Conservation (phyloP, 1,140 invertebrate species). For the Cyclina sinensis region DNA sequence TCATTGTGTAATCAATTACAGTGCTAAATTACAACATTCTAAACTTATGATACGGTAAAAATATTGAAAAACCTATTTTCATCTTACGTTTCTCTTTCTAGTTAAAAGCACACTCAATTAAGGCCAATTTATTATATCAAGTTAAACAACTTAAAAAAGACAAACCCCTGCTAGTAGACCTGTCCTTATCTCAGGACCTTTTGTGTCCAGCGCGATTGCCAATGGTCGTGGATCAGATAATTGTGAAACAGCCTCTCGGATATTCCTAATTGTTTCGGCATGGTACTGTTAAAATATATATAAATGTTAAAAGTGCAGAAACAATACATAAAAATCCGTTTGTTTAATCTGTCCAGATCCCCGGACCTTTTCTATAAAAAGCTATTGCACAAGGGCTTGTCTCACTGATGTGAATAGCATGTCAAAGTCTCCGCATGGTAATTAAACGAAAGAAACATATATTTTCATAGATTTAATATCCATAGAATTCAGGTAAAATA, state of each 20-base stretch:
- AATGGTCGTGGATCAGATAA: constrained; percentile 93
- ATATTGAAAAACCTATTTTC: too few relatives aligned
- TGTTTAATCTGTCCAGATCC: constrained; percentile 97
- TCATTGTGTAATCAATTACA: too few relatives aligned
- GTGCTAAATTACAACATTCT: too few relatives aligned
- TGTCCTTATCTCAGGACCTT: constrained; percentile 99
- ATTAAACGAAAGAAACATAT: constrained; percentile 74
- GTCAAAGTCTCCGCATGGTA: constrained; percentile 97
- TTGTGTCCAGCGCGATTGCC: constrained; percentile 98
- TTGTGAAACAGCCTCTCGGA: constrained; percentile 93
- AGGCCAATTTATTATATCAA: too few relatives aligned
- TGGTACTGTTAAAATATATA: constrained; percentile 91
- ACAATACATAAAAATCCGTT: constrained; percentile 90
- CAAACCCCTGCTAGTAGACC: constrained; percentile 96
- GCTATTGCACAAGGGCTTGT: constrained; percentile 96
- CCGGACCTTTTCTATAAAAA: constrained; percentile 98
- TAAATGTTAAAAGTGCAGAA: constrained; percentile 43
- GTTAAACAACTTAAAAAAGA: too few relatives aligned
- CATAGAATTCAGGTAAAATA: too few relatives aligned
- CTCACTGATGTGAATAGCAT: constrained; percentile 92
- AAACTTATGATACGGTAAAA: too few relatives aligned
- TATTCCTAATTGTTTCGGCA: constrained; percentile 95
- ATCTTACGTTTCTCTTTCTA: too few relatives aligned
- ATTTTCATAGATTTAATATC: too few relatives aligned
- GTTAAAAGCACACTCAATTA: too few relatives aligned